These are phyloP conservation scores for Drosophila asahinai DNA, from an alignment of 1,140 invertebrate species.

Conservation along the genomic window DNA sequence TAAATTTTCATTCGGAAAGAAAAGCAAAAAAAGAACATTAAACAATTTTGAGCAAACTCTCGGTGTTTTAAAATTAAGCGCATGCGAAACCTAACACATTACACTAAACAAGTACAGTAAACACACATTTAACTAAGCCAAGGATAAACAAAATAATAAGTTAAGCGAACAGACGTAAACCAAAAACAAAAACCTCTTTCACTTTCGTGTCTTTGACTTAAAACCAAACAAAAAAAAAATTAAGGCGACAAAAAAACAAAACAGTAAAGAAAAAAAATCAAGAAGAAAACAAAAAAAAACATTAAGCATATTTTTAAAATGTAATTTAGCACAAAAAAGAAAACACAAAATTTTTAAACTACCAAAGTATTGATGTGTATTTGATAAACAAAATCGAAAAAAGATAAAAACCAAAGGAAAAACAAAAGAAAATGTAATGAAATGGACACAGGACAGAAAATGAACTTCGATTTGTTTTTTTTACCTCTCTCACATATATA, in stretches of 20 bases:
- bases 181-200: conserved; percentile 84
- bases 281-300: conserved; percentile 52
- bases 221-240: conserved; percentile 65
- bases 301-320: conserved; percentile 83
- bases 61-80: conserved; percentile 81
- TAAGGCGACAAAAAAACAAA: conserved; percentile 49
- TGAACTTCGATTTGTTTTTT: conserved; percentile 33
- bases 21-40: conserved; percentile 46
- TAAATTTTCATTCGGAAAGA: conserved; percentile 74
- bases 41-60: conserved; percentile 78
- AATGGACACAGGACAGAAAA: conserved; percentile 28
- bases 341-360: conserved; percentile 78
- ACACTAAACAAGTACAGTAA: conserved; percentile 66
- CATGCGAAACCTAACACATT: conserved; percentile 67
- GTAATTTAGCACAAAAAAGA: conserved; percentile 81
- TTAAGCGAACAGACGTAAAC: conserved; percentile 77
- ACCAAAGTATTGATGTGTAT: conserved; percentile 81
- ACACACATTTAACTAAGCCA: conserved; percentile 52
- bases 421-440: conserved; percentile 51
- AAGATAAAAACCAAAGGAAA: conserved; percentile 46
- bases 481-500: conserved; percentile 13
- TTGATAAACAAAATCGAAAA: conserved; percentile 70
- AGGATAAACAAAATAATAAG: conserved; percentile 70
- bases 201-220: conserved; percentile 85
- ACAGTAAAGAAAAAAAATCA: conserved; percentile 42